Evolutionary conservation across 2,888 invertebrate genomes (phyloP).

Genomic region (Onchidella celtica): DNA sequence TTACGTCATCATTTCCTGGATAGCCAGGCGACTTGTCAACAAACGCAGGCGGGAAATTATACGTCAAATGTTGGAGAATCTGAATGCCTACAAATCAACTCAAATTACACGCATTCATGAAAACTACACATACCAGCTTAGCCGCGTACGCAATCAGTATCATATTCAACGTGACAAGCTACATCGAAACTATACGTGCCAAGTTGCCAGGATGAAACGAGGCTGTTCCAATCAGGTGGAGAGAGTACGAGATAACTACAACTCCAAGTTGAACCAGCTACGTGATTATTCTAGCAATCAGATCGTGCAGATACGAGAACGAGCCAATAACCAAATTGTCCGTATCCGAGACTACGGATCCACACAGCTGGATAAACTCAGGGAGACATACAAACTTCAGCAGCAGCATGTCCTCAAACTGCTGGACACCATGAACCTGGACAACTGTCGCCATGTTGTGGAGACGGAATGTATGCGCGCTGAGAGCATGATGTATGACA

Average conservation of each 20-base stretch:
- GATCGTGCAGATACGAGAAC: conserved; percentile 95
- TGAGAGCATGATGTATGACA: conserved; percentile 84
- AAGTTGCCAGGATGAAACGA: conserved; percentile 92
- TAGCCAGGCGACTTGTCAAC: conserved; percentile 68
- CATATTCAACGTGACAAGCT: conserved; percentile 85
- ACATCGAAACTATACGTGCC: conserved; percentile 94
- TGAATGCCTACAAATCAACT: conserved; percentile 75
- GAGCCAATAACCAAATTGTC: conserved; percentile 96
- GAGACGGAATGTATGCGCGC: conserved; percentile 85
- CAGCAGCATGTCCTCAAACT: conserved; percentile 97
- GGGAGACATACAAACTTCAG: conserved; percentile 97
- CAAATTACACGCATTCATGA: conserved; percentile 74
- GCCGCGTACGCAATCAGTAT: conserved; percentile 73
- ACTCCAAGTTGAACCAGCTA: conserved; percentile 92
- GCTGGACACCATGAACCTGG: conserved; percentile 94
- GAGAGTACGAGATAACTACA: conserved; percentile 95
- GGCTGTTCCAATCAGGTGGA: conserved; percentile 97
- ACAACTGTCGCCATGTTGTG: conserved; percentile 87
- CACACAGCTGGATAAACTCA: conserved; percentile 91
- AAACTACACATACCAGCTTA: conserved; percentile 74
- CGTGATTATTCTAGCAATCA: conserved; percentile 95
- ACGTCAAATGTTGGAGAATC: conserved; percentile 80
- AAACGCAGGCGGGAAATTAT: conserved; percentile 79
- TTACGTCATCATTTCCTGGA: conserved; percentile 85
- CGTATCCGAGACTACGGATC: conserved; percentile 96